Conservation (phyloP, 2,113 vertebrate genomes). For the Vimba vimba region DNA sequence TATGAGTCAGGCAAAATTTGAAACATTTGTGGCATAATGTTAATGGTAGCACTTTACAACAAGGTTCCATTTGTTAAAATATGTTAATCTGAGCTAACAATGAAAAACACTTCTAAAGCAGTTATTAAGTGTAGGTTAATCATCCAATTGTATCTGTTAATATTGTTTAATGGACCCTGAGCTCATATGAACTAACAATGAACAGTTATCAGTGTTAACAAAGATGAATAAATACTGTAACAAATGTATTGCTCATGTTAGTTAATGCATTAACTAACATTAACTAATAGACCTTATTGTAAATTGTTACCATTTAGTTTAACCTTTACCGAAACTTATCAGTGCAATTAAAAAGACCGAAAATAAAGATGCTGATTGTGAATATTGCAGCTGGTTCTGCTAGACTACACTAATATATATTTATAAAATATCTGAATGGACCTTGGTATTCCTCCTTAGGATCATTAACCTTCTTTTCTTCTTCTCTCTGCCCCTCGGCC, state of each 20-base stretch:
- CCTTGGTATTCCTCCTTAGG: background rate
- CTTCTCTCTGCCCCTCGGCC: constrained; percentile 36
- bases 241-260: background rate
- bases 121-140: background rate
- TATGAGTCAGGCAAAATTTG: background rate
- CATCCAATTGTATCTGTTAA: too few species aligned
- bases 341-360: background rate
- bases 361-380: background rate
- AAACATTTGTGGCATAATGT: background rate
- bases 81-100: background rate
- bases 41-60: background rate
- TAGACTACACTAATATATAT: background rate
- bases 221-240: background rate
- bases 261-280: background rate
- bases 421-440: background rate
- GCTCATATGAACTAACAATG: too few species aligned
- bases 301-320: too few species aligned
- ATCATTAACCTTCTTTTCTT: constrained; percentile 9
- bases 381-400: background rate
- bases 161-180: too few species aligned
- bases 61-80: background rate
- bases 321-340: background rate
- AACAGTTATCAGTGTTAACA: too few species aligned
- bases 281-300: background rate
- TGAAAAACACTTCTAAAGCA: background rate